Evolutionary conservation across 2,797 vertebrate species (phyloP), one percentile per base, ranked within the genome.

Genomic region (Premnoplex brunnescens): DNA sequence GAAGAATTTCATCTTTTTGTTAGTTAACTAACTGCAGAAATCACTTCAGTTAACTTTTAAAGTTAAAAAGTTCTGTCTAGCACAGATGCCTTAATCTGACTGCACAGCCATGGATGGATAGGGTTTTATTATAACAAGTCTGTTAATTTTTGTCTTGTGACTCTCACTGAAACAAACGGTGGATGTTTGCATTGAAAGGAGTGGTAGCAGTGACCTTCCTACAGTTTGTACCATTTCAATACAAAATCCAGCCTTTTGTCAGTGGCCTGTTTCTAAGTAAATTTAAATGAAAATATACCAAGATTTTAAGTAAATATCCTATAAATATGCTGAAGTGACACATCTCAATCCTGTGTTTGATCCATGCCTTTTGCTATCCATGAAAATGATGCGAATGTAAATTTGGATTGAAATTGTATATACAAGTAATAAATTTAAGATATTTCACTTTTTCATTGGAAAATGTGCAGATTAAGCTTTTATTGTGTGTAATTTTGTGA

Each of bases 361-460:
- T 82, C 66, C 83, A 81, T 93, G 87, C 91, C 93, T 95, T 93
- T 93, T 93, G 73, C 92, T 96, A 75, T 67, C 85, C 90, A 87
- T 79, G 91, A 95, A 96, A 97, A 96, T 74, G 63, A 95, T 93
- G 91, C 66, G 26, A 97, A 91, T 97, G 96, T 98, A 98, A 97
- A 97, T 97, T 97, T 97, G 95, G 91, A 89, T 95, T 97, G 91
- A 97, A 97, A 96, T 77, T 98, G 97, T 98, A 97, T 97, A 97
- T 98, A 97, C 60, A 79, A 96, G 85, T 91, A 96, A 95, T 67
- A 91, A 93, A 95, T 93, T 92, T 91, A 81, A 85, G 76, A 51
- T 97, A 96, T 95, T 97, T 95, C 81, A 94, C 68, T 96, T 97
- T 96, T 90, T 96, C 97, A 96, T 96, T 96, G 96, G 96, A 91